Evolutionary conservation across 2,797 vertebrate species (phyloP), one percentile per base, ranked within the genome.

Genomic region (Phoebastria nigripes): DNA sequence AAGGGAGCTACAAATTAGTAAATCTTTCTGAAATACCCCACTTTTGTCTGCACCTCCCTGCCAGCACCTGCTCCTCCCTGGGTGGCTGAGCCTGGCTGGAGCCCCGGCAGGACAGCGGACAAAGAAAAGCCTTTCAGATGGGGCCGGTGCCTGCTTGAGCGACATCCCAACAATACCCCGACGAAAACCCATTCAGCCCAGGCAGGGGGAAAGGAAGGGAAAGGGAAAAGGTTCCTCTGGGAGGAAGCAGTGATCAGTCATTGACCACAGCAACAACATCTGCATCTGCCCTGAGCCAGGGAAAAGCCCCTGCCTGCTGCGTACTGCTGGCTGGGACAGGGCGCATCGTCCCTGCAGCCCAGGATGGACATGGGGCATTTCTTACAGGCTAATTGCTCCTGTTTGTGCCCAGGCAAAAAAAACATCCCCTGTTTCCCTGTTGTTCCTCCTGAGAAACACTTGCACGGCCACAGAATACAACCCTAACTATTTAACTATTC

Each of bases 51-150:
- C 2, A 18, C 54, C 63, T 82, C 82, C 22, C 63, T 89, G 52
- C 56, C 59, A 94, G 87, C 93, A 94, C 92, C 95, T 94, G 91
- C 93, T 89, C 78, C 95, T 96, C 70, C 79, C 81, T 91, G 96
- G 91, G 92, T 92, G 96, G 91, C 82, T 92, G 72, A 88, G 81
- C 73, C 82, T 79, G 81, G 91, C 92, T 17, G 1, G 65, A 96
- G 93, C 80, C 91, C 88, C 41, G 15, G 55, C 90, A 90, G 88
- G 83, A 79, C 80, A 91, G n/a, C 0, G 6, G 82, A 97, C 91
- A 94, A 96, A 96, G 93, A 52, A 90, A 93, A 82, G 63, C 78
- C 61, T 93, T 93, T 93, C 77, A 87, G 80, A 49, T 0, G 1
- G 56, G 74, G 79, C 49, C 5, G 1, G 76, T 73, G 89, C 61